Conservation (phyloP, 1,140 invertebrate species). For the Scaptomyza pallida region DNA sequence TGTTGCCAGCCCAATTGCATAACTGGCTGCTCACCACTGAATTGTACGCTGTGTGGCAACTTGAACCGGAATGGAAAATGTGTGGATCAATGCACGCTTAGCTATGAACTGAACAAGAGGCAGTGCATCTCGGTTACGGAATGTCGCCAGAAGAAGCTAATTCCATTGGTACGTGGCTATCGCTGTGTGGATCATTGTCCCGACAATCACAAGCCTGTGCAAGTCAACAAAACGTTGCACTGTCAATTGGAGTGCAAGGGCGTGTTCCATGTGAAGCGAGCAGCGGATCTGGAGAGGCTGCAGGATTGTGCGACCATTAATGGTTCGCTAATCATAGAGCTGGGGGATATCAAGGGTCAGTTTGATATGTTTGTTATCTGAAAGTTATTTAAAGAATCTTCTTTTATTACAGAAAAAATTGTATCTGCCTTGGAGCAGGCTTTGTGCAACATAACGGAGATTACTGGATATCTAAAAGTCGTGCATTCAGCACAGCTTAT, state of each 20-base stretch:
- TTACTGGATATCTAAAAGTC: conserved; percentile 91
- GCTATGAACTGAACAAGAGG: conserved; percentile 54
- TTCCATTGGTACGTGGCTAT: conserved; percentile 49
- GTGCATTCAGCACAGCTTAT: conserved; percentile 90
- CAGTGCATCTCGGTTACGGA: conserved; percentile 53
- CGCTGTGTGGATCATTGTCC: conserved; percentile 64
- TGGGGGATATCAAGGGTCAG: conserved; percentile 65
- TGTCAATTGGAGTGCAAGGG: conserved; percentile 66
- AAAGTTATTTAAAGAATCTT: neutral
- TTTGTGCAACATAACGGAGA: conserved; percentile 90
- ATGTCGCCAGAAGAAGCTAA: conserved; percentile 52
- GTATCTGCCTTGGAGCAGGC: conserved; percentile 87
- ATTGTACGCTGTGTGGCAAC: conserved; percentile 63
- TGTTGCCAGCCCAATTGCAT: conserved; percentile 65
- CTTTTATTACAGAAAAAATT: conserved; percentile 58
- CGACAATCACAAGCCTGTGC: conserved; percentile 47
- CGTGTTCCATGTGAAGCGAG: conserved; percentile 48
- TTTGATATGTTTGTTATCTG: neutral
- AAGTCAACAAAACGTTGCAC: conserved; percentile 19
- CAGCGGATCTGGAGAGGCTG: conserved; percentile 44
- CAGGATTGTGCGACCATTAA: conserved; percentile 66
- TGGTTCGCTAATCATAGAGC: conserved; percentile 71
- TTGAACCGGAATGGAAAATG: conserved; percentile 33
- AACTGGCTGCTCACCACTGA: conserved; percentile 53
- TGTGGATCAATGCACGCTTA: conserved; percentile 59